Percentiles rank a stretch among this genome's conserved stretches.
Conservation (phyloP, 2,797 vertebrate genomes). For the Eulemur mongoz region DNA sequence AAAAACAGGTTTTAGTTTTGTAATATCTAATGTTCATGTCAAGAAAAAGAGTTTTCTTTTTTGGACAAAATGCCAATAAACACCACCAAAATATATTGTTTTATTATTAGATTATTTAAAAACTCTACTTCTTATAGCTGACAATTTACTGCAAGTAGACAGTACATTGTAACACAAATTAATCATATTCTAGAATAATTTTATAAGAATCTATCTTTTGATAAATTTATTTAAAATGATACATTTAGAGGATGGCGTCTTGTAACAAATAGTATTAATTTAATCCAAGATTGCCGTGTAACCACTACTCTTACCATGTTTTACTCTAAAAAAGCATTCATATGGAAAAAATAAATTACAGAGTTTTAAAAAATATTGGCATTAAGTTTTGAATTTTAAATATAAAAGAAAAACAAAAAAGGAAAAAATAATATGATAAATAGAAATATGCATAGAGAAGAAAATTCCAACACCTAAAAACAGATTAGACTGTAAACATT, state of each 20-base stretch:
- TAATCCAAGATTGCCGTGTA: background rate
- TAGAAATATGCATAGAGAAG: background rate
- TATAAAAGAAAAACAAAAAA: background rate
- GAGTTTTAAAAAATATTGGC: background rate
- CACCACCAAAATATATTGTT: background rate
- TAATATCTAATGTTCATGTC: background rate
- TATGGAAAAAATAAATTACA: background rate
- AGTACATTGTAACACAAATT: background rate
- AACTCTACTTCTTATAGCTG: background rate
- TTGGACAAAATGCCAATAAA: background rate
- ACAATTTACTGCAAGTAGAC: background rate
- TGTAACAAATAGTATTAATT: background rate
- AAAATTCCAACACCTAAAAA: slow-evolving; percentile 37
- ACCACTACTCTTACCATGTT: background rate
- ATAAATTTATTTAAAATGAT: background rate
- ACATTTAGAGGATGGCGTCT: background rate
- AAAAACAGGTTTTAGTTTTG: background rate
- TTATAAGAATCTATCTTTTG: slow-evolving; percentile 7
- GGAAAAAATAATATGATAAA: slow-evolving; percentile 33
- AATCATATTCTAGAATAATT: background rate
- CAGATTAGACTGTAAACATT: slow-evolving; percentile 37
- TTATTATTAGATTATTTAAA: background rate
- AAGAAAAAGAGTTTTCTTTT: slow-evolving; percentile 6
- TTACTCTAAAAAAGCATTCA: background rate
- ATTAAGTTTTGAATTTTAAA: slow-evolving; percentile 20